These are phyloP conservation scores for Drosophila infuscata DNA, from an alignment of 2,888 invertebrate genomes.

Conservation along the genomic window DNA sequence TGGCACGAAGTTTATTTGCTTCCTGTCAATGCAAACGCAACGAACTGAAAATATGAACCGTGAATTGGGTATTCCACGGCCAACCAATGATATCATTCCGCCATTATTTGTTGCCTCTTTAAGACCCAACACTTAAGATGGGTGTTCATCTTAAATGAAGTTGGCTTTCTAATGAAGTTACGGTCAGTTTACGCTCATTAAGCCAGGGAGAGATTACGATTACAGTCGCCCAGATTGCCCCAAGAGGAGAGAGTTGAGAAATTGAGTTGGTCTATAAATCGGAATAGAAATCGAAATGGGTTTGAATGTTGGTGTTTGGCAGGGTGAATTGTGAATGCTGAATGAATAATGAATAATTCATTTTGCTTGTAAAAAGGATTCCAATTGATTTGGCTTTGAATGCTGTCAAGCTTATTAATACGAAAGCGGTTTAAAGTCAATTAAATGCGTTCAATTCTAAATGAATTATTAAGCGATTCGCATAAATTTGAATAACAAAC, in stretches of 20 bases:
- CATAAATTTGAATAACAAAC: slow-evolving; percentile 29
- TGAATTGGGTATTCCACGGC: slow-evolving; percentile 42
- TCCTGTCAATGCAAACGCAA: slow-evolving; percentile 60
- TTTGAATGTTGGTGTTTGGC: slow-evolving; percentile 7
- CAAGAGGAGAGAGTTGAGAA: slow-evolving; percentile 4
- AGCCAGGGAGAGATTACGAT: slow-evolving; percentile 8
- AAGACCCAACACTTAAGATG: slow-evolving; percentile 12
- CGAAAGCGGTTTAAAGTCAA: slow-evolving; percentile 48
- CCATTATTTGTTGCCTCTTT: slow-evolving; percentile 6
- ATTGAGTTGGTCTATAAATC: slow-evolving; percentile 26
- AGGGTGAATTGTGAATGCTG: slow-evolving; percentile 49
- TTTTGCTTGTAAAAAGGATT: slow-evolving; percentile 39
- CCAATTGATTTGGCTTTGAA: slow-evolving; percentile 19
- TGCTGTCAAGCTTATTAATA: slow-evolving; percentile 25
- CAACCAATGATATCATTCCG: slow-evolving; percentile 4
- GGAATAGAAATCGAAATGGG: background rate
- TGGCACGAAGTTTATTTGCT: slow-evolving; percentile 60
- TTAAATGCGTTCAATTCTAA: slow-evolving; percentile 30
- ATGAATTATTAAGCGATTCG: slow-evolving; percentile 2
- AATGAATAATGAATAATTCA: slow-evolving; percentile 66
- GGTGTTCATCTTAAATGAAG: slow-evolving; percentile 8
- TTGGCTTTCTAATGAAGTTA: slow-evolving; percentile 30
- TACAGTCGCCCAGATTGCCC: background rate
- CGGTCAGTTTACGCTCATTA: slow-evolving; percentile 40
- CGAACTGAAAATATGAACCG: slow-evolving; percentile 60